Evolutionary conservation across 2,888 invertebrate species (phyloP).

Genomic region (Torymus aiolomorphi): DNA sequence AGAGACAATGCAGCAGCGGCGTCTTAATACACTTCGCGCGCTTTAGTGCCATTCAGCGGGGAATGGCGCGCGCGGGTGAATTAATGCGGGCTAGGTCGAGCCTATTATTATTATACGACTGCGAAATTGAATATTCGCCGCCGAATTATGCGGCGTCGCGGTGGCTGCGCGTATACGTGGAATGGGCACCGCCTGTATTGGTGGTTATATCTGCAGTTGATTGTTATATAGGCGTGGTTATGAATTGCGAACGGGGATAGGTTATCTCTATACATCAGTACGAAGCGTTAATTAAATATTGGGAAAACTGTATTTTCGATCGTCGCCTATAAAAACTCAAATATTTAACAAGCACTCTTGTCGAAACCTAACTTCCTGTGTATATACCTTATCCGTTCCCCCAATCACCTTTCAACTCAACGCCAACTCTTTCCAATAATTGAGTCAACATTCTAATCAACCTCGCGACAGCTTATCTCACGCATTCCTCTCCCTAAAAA

Average conservation of each 20-base stretch:
- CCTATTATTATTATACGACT: conserved; percentile 4
- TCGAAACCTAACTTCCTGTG: too few species aligned
- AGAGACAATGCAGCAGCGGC: conserved; percentile 6
- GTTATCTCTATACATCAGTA: too few species aligned
- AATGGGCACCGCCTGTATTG: too few species aligned
- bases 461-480: not conserved
- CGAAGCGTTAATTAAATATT: too few species aligned
- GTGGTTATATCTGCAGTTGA: too few species aligned
- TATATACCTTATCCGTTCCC: too few species aligned
- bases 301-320: too few species aligned
- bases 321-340: too few species aligned
- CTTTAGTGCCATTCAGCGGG: conserved; percentile 2
- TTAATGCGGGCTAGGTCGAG: not conserved
- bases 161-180: too few species aligned
- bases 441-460: conserved; percentile 25
- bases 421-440: not conserved
- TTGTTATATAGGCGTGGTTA: not conserved
- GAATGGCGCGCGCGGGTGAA: not conserved
- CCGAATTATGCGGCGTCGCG: not conserved
- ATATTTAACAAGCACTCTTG: too few species aligned
- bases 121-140: conserved; percentile 32
- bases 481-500: too few species aligned
- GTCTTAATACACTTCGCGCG: conserved; percentile 22
- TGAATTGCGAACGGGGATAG: not conserved
- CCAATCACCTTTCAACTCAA: too few species aligned